Evolutionary conservation across 2,797 vertebrate species (phyloP).

Genomic region (Acanthornis magna): DNA sequence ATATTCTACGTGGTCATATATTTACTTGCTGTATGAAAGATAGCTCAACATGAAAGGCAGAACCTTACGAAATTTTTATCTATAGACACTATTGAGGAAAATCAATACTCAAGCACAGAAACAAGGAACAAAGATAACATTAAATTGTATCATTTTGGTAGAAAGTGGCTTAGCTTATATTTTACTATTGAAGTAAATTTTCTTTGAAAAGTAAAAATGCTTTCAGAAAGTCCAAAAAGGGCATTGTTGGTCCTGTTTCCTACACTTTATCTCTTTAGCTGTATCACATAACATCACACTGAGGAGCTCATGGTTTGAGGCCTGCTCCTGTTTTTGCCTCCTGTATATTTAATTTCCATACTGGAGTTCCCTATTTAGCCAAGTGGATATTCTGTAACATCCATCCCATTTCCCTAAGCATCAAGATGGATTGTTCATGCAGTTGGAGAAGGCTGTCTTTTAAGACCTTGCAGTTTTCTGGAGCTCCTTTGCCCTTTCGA

Average conservation of each 20-base stretch:
- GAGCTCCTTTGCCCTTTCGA: background rate
- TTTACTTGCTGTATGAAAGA: background rate
- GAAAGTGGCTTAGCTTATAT: background rate
- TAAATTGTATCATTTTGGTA: background rate
- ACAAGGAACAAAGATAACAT: background rate
- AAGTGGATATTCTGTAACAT: background rate
- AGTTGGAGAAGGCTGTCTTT: background rate
- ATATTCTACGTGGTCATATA: background rate
- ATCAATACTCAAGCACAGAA: background rate
- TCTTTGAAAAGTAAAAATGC: background rate
- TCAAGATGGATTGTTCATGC: background rate
- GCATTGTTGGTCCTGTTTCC: background rate
- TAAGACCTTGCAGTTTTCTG: background rate
- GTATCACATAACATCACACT: background rate
- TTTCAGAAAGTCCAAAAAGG: background rate
- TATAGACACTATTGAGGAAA: background rate
- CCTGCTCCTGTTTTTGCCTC: background rate
- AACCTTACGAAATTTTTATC: background rate
- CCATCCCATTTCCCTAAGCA: background rate
- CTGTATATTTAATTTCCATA: background rate
- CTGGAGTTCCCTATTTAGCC: background rate
- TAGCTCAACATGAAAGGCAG: background rate
- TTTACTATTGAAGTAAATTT: background rate
- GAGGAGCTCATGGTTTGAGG: background rate
- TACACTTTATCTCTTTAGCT: background rate